Evolutionary conservation across 92 coral and sea anemone genomes (phyloP), one percentile per base, ranked within the genome.

Genomic region (Epizoanthus stellaris): DNA sequence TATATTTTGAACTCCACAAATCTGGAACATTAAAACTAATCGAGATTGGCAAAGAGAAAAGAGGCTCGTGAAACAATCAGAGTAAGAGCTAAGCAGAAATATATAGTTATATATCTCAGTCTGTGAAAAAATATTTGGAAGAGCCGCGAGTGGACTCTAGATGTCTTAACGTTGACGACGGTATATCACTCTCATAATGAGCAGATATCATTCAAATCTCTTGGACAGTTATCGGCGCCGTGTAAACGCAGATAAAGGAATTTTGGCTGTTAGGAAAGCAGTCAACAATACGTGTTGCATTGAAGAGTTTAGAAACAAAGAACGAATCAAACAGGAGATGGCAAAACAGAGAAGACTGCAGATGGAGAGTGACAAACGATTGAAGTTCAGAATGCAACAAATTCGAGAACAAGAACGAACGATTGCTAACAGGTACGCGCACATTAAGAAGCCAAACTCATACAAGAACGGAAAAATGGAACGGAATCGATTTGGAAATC

Each of bases 391-490:
- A 67, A 79, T 79, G 83, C 73, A 79, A 79, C 59, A 63, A 40
- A 79, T 79, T 63, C 83, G 83, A 11, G 72, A 79, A 39, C 83
- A 79, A 79, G 83, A 79, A 79, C 23, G 83, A 42, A 47, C 61
- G 14, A 64, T 79, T 23, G 73, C 83, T 14, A 79, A 79, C 12
- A 63, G 83, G 1, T 63, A 79, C n/a, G 61, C 72, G 1, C 71
- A 62, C 39, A 63, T 63, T 21, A 79, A 63, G 20, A 7, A 79
- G 10, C 71, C 49, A 45, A 63, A 57, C 34, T 20, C 21, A 1
- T 19, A 43, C 34, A 77, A 10, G 40, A 62, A 63, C 34, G 72
- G 83, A 7, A 45, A 53, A 45, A 19, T 39, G 64, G 83, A 79
- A 19, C 62, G 49, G 53, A 13, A 43, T 45, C 73, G 39, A 15